Evolutionary conservation across 2,113 vertebrate genomes (phyloP).

Genomic region (Lycaon pictus): DNA sequence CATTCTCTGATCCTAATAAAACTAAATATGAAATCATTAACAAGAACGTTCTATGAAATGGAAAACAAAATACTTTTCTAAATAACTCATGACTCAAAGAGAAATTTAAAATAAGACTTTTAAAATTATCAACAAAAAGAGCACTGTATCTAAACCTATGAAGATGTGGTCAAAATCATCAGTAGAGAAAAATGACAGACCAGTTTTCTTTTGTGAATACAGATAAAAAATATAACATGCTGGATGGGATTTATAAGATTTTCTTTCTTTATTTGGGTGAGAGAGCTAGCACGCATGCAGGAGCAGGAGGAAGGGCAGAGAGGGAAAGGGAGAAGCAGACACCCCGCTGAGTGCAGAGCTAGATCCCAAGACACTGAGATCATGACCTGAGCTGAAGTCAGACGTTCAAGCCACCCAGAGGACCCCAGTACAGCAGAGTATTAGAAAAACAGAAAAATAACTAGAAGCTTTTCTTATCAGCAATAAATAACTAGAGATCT

Average conservation of each 20-base stretch:
- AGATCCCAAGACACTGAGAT: background rate
- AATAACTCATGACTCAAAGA: background rate
- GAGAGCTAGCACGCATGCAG: background rate
- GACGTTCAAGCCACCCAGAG: background rate
- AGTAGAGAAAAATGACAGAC: background rate
- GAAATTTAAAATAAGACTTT: conserved; percentile 12
- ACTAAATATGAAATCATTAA: background rate
- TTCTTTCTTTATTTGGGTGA: background rate
- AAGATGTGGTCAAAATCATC: background rate
- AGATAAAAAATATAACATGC: background rate
- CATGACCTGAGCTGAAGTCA: background rate
- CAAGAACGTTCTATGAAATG: background rate
- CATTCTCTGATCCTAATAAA: conserved; percentile 24
- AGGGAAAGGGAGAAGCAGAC: background rate
- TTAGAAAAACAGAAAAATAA: background rate
- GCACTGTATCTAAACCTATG: background rate
- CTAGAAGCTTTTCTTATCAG: background rate
- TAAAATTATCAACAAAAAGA: background rate
- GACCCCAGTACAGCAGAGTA: background rate
- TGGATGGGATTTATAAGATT: background rate
- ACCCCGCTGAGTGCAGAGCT: background rate
- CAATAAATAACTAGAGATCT: background rate
- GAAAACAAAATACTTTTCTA: conserved; percentile 7
- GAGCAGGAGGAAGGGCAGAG: background rate
- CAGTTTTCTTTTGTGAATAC: conserved; percentile 15